Evolutionary conservation across 2,888 invertebrate species (phyloP).

Genomic region (Acleris holmiana): DNA sequence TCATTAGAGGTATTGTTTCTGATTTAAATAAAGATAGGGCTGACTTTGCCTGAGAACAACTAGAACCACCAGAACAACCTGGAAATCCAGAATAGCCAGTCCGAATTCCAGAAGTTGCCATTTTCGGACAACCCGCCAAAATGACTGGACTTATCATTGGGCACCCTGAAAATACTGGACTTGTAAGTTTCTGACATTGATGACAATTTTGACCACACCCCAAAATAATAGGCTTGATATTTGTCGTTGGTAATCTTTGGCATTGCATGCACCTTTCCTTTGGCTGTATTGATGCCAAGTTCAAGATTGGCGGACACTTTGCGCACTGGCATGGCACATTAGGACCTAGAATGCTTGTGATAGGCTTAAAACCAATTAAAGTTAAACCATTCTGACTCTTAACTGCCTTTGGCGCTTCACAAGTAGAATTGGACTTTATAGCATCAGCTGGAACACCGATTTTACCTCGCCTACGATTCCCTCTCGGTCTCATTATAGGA

Average conservation of each 20-base stretch:
- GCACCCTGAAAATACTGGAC: slow-evolving; percentile 4
- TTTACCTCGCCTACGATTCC: background rate
- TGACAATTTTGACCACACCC: slow-evolving; percentile 19
- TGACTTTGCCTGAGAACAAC: slow-evolving; percentile 44
- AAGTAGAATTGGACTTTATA: background rate
- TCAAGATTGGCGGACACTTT: background rate
- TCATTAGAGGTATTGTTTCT: slow-evolving; percentile 53
- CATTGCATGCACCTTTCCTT: slow-evolving; percentile 1
- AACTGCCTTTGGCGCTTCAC: background rate
- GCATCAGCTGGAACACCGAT: background rate
- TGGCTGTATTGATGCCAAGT: background rate
- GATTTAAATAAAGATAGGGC: slow-evolving; percentile 57
- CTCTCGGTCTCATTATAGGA: slow-evolving; percentile 42
- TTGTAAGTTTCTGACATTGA: slow-evolving; percentile 20
- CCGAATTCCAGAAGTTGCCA: slow-evolving; percentile 5
- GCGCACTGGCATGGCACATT: slow-evolving; percentile 1
- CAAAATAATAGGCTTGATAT: slow-evolving; percentile 16
- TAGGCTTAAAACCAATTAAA: background rate
- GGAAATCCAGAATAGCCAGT: background rate
- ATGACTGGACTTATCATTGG: background rate
- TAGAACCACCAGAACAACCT: slow-evolving; percentile 2
- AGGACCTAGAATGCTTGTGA: background rate
- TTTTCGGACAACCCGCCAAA: slow-evolving; percentile 19
- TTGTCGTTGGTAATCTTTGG: slow-evolving; percentile 7
- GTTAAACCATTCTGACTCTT: background rate